Percentiles rank a stretch among this genome's conserved stretches.
phyloP scores from a whole-genome alignment of 2,888 invertebrate species.

The Phyllotreta striolata region DNA sequence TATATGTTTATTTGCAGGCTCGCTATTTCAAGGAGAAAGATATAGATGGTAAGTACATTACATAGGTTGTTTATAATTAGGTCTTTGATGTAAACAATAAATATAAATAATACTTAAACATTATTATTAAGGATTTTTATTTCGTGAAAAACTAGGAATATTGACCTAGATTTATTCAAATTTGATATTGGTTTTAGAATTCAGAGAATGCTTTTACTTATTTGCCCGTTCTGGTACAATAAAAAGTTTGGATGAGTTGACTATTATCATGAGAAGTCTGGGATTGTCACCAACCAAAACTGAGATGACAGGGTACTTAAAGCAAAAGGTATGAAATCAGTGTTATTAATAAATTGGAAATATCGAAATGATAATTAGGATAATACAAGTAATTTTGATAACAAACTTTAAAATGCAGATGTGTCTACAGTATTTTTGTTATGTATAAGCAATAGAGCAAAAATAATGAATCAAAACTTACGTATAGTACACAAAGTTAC shows the following conservation, averaged over 20 bases:
- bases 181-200: conserved; percentile 69
- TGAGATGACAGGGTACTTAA: conserved; percentile 84
- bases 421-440: not conserved
- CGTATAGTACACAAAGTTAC: too few relatives aligned
- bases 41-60: conserved; percentile 81
- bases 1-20: conserved; percentile 69
- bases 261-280: conserved; percentile 92
- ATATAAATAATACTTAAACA: too few relatives aligned
- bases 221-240: conserved; percentile 92
- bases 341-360: too few relatives aligned
- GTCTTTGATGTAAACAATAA: not conserved
- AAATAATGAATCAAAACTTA: not conserved
- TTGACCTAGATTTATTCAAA: not conserved
- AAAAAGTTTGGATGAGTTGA: conserved; percentile 86
- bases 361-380: too few relatives aligned
- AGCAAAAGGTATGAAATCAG: conserved; percentile 63
- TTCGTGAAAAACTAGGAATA: not conserved
- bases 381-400: too few relatives aligned
- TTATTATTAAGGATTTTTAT: too few relatives aligned
- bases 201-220: conserved; percentile 95
- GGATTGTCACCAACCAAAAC: conserved; percentile 94
- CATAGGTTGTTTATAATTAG: not conserved
- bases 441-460: not conserved
- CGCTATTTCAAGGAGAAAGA: conserved; percentile 94
- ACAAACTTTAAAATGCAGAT: not conserved